These are phyloP conservation scores for Genyomyrus donnyi DNA, from an alignment of 2,113 vertebrate genomes.

Conservation along the genomic window DNA sequence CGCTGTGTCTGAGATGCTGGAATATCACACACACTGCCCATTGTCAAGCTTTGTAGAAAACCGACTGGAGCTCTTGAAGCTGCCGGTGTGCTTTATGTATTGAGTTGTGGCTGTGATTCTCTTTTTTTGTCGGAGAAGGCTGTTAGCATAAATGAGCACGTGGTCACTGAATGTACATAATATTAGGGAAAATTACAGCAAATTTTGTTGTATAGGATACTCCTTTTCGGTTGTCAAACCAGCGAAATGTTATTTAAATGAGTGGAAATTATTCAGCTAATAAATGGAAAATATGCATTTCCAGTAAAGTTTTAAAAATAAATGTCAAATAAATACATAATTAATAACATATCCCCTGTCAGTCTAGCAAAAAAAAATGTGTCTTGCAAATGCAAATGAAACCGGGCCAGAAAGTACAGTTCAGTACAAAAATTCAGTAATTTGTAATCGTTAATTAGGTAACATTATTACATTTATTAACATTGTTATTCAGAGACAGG, in stretches of 20 bases:
- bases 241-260: neutral
- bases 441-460: neutral
- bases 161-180: neutral
- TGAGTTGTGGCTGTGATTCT: neutral
- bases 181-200: neutral
- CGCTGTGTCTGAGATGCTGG: neutral
- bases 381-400: neutral
- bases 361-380: neutral
- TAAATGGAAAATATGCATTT: neutral
- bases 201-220: neutral
- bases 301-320: neutral
- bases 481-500: neutral
- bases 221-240: neutral
- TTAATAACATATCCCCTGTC: neutral
- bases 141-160: neutral
- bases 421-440: neutral
- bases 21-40: neutral
- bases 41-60: neutral
- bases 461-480: neutral
- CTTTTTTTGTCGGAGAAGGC: neutral
- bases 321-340: neutral
- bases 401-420: neutral
- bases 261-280: neutral
- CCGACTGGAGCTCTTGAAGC: neutral
- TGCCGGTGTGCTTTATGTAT: neutral